These are phyloP conservation scores for Neopipo cinnamomea DNA, from an alignment of 2,113 vertebrate genomes.

Conservation along the genomic window DNA sequence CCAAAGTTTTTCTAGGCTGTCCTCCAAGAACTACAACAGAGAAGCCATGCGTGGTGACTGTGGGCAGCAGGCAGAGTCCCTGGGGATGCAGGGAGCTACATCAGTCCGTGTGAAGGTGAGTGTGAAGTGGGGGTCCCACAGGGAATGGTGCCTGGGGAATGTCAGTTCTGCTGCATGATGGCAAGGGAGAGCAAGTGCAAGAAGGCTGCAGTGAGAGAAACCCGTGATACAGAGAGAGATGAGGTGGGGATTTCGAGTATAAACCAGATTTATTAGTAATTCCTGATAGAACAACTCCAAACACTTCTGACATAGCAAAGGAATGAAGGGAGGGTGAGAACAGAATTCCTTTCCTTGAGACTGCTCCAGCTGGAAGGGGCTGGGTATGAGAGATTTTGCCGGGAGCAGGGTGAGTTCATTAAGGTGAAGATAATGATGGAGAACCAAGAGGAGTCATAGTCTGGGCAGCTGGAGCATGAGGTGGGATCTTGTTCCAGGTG, in stretches of 20 bases:
- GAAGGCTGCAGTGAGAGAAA: background rate
- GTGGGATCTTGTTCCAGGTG: background rate
- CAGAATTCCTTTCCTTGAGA: background rate
- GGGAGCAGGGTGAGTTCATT: background rate
- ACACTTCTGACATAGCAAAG: background rate
- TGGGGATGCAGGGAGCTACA: background rate
- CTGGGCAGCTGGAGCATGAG: background rate
- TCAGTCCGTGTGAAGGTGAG: background rate
- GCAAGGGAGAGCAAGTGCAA: background rate
- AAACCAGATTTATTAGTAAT: conserved; percentile 52
- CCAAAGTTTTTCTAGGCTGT: background rate
- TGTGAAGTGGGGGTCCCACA: background rate
- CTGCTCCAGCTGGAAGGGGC: background rate
- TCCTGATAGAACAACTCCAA: background rate
- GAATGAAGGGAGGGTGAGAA: background rate
- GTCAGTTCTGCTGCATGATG: background rate
- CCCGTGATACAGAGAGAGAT: background rate
- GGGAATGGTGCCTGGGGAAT: background rate
- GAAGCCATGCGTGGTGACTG: background rate
- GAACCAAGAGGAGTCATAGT: background rate
- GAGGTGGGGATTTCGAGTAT: background rate
- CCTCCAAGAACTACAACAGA: background rate
- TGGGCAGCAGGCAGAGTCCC: background rate
- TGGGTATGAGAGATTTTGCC: background rate
- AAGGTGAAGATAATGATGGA: background rate